Evolutionary conservation across 2,113 vertebrate species (phyloP), one percentile per base, ranked within the genome.

Genomic region (Callionymus lyra): DNA sequence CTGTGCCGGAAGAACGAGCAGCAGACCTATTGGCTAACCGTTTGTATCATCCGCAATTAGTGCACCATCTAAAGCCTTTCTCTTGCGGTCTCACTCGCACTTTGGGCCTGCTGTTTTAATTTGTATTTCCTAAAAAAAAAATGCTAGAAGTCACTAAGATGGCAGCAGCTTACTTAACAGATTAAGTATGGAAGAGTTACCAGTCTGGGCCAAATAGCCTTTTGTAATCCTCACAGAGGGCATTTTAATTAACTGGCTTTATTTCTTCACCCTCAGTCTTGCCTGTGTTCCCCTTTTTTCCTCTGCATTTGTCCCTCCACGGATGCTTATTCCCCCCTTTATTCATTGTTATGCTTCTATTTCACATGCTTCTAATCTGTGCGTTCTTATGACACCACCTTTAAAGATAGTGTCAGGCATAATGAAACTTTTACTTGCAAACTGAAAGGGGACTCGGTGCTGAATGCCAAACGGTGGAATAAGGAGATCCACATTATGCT

Each of bases 241-340:
- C 74, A 75, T 79, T 84, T 27, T 82, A 81, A 84, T 85, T 82
- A 82, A 72, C 72, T 65, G 61, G 53, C 35, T 48, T 32, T 52
- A 21, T 51, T 39, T 47, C 41, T 39, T 13, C 45, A 38, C 52
- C 45, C 16, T 37, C 19, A 27, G 13, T 47, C 16, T 38, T 9
- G 38, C n/a, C 18, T 6, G 16, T 12, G 27, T 10, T 37, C 9
- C 15, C 12, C 34, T 4, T 46, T 19, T 40, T 16, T 10, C 31
- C 12, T 34, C 40, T 9, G 27, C 2, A 47, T 35, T 15, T 10
- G 47, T 37, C 27, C 5, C 6, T 6, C 14, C 8, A 33, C 2
- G 36, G 10, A 33, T 6, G 21, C 6, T 55, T n/a, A 32, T 5
- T n/a, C 32, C 6, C 8, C 13, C 40, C 9, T 18, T 10, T 10